Percentiles rank a stretch among this genome's conserved stretches.
Conservation (phyloP, 2,888 invertebrate species). For the Ptychoptera albimana region DNA sequence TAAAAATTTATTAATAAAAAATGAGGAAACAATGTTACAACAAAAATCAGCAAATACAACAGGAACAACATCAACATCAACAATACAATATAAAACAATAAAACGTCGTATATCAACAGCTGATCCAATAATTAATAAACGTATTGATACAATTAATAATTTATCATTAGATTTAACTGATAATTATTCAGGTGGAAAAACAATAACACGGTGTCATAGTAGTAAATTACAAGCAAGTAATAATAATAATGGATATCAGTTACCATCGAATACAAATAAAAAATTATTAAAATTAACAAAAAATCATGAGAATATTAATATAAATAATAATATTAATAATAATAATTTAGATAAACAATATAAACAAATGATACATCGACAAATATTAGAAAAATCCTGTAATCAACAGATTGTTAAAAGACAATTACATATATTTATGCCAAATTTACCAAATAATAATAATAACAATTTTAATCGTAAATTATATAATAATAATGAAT, state of each 20-base stretch:
- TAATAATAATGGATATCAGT: too few species aligned
- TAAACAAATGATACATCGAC: constrained; percentile 25
- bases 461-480: not conserved
- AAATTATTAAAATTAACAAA: not conserved
- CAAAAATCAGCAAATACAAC: constrained; percentile 2
- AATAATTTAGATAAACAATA: constrained; percentile 27
- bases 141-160: too few species aligned
- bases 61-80: not conserved
- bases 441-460: constrained; percentile 39
- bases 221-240: too few species aligned
- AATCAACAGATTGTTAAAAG: constrained; percentile 34
- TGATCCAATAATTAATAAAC: not conserved
- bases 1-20: constrained; percentile 26
- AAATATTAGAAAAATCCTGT: constrained; percentile 27
- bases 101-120: constrained; percentile 2
- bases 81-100: constrained; percentile 1
- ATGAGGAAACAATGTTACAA: constrained; percentile 8
- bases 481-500: not conserved
- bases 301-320: not conserved
- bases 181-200: too few species aligned
- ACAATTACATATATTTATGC: constrained; percentile 63
- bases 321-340: too few species aligned
- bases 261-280: too few species aligned
- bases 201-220: too few species aligned
- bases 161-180: too few species aligned